These are phyloP conservation scores for Pandemis corylana DNA, from an alignment of 2,888 invertebrate species.

Conservation along the genomic window DNA sequence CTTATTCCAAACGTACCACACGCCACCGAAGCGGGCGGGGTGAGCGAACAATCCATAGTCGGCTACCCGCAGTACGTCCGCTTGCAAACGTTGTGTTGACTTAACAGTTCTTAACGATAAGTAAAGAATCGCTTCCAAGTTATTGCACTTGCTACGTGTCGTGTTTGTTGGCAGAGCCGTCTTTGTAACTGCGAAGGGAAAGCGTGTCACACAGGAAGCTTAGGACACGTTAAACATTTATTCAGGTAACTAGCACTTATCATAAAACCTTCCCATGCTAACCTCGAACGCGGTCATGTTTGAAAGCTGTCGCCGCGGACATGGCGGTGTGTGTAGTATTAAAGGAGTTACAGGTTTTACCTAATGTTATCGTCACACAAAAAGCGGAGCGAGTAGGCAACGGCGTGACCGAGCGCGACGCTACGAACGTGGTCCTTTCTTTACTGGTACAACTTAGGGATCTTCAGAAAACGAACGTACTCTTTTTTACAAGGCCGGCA, in stretches of 20 bases:
- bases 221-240: neutral
- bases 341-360: too few species aligned
- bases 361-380: too few species aligned
- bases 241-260: neutral
- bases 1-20: neutral
- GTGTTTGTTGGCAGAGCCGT: neutral
- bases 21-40: constrained; percentile 11
- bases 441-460: too few species aligned
- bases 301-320: too few species aligned
- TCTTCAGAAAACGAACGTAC: too few species aligned
- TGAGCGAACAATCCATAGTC: neutral
- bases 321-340: too few species aligned
- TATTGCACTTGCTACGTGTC: neutral
- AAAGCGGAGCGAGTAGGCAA: too few species aligned
- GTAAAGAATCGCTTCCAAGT: constrained; percentile 2
- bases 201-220: neutral
- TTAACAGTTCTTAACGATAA: constrained; percentile 8
- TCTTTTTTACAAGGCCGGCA: too few species aligned
- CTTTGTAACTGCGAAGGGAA: neutral
- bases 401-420: too few species aligned
- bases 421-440: too few species aligned
- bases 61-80: neutral
- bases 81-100: neutral
- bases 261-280: neutral
- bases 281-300: too few species aligned